These are phyloP conservation scores for Allophyes oxyacanthae DNA, from an alignment of 2,888 invertebrate species.

Conservation along the genomic window DNA sequence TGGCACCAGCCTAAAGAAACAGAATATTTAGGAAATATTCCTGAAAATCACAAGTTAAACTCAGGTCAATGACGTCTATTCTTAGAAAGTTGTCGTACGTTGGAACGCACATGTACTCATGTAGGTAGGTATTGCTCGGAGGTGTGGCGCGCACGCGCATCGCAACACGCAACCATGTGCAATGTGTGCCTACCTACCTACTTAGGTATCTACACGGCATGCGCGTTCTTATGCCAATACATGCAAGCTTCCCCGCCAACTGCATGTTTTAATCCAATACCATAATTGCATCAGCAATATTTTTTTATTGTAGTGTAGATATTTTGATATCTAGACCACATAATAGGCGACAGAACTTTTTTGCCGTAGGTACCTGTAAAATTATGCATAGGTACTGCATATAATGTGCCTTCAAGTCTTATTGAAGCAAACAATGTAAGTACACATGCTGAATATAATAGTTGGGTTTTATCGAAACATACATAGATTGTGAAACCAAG, in stretches of 20 bases:
- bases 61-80: conserved; percentile 73
- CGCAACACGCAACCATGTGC: conserved; percentile 58
- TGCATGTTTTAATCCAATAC: conserved; percentile 50
- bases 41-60: conserved; percentile 28
- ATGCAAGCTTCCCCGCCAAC: conserved; percentile 23
- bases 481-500: not conserved
- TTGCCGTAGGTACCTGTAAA: too few species aligned
- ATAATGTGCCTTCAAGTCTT: too few species aligned
- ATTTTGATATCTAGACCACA: too few species aligned
- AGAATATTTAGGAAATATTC: not conserved
- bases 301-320: not conserved
- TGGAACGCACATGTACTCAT: conserved; percentile 51
- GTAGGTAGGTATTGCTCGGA: conserved; percentile 59
- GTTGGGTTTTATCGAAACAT: not conserved
- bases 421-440: too few species aligned
- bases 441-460: too few species aligned
- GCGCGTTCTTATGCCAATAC: too few species aligned
- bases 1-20: conserved; percentile 11
- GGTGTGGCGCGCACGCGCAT: conserved; percentile 74
- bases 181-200: conserved; percentile 23
- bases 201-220: conserved; percentile 9
- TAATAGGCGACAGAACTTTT: too few species aligned
- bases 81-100: conserved; percentile 72
- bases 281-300: conserved; percentile 70
- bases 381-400: too few species aligned